These are phyloP conservation scores for Andrena flavipes DNA, from an alignment of 2,888 invertebrate species.

Conservation along the genomic window DNA sequence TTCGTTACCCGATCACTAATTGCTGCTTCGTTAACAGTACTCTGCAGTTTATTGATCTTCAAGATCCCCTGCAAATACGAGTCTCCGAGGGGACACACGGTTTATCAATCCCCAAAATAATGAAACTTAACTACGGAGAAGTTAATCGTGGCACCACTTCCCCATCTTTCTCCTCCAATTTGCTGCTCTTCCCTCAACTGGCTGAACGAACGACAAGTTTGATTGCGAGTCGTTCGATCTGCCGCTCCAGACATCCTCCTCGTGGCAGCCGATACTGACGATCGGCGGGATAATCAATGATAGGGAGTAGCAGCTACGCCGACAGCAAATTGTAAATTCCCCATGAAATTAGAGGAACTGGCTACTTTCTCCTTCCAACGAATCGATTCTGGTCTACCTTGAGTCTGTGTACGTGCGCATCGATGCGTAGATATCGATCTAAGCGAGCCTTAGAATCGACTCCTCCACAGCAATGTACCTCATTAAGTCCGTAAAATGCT, in stretches of 20 bases:
- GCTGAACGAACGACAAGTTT: slow-evolving; percentile 15
- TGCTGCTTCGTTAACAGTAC: slow-evolving; percentile 74
- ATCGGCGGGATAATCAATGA: slow-evolving; percentile 74
- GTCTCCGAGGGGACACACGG: slow-evolving; percentile 24
- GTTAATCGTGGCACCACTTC: background rate
- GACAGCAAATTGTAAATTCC: slow-evolving; percentile 77
- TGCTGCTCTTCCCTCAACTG: background rate
- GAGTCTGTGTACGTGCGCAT: slow-evolving; percentile 33
- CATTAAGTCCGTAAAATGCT: background rate
- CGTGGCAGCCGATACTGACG: slow-evolving; percentile 54
- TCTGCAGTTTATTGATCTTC: slow-evolving; percentile 74
- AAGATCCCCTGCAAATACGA: slow-evolving; percentile 61
- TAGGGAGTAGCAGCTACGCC: slow-evolving; percentile 56
- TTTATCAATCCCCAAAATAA: background rate
- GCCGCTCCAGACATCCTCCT: slow-evolving; percentile 16
- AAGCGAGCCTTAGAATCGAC: background rate
- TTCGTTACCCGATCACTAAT: slow-evolving; percentile 69
- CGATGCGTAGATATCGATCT: background rate
- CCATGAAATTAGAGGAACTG: slow-evolving; percentile 72
- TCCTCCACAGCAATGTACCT: background rate
- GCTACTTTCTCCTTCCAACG: slow-evolving; percentile 51
- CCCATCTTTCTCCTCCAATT: background rate
- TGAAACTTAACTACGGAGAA: background rate
- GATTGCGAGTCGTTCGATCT: slow-evolving; percentile 46
- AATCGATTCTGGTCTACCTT: slow-evolving; percentile 1